phyloP scores from a whole-genome alignment of 1,140 invertebrate species.

The Procambarus virginalis region DNA sequence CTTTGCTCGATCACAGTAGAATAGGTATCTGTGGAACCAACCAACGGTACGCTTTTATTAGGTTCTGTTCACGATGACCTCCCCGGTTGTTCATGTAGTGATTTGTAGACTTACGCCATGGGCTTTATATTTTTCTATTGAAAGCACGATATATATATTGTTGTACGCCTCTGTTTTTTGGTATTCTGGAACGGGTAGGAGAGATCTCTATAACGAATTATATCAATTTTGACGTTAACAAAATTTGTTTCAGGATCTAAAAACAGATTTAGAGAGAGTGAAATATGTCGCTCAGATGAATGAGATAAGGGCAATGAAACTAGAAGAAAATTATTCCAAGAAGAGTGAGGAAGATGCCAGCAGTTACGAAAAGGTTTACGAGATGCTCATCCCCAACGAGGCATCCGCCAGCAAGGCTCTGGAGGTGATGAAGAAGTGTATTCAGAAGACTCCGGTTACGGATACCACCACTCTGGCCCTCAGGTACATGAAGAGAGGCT shows the following conservation, averaged over 20 bases:
- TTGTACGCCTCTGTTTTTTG: too few species aligned
- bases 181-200: background rate
- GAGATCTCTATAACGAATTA: background rate
- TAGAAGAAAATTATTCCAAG: conserved; percentile 33
- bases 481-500: conserved; percentile 65
- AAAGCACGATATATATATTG: too few species aligned
- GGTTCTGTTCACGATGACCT: too few species aligned
- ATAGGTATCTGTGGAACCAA: too few species aligned
- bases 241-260: conserved; percentile 38
- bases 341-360: conserved; percentile 58
- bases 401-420: conserved; percentile 50
- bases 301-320: conserved; percentile 18
- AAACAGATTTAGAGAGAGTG: conserved; percentile 57
- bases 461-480: conserved; percentile 40
- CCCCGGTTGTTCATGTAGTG: too few species aligned
- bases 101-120: too few species aligned
- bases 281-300: conserved; percentile 40
- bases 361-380: conserved; percentile 58
- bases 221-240: too few species aligned
- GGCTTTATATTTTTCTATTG: too few species aligned
- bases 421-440: conserved; percentile 53
- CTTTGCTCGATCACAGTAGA: too few species aligned
- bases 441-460: conserved; percentile 51
- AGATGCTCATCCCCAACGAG: conserved; percentile 58
- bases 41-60: too few species aligned